Evolutionary conservation across 2,888 invertebrate species (phyloP).

Genomic region (Nephrotoma flavescens): DNA sequence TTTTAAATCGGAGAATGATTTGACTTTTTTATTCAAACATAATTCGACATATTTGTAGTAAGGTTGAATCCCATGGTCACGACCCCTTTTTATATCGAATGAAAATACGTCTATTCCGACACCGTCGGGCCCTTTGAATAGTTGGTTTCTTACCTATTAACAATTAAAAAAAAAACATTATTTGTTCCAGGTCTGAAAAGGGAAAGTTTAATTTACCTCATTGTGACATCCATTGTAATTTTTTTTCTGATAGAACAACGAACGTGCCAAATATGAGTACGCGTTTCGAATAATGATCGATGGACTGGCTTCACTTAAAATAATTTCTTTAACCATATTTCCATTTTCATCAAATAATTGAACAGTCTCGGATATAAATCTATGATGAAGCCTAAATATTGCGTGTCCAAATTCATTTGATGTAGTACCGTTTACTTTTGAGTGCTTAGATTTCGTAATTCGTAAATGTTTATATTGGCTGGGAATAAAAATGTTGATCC

Average conservation of each 20-base stretch:
- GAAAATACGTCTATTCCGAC: not conserved
- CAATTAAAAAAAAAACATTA: not conserved
- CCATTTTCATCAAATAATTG: not conserved
- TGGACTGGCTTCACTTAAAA: not conserved
- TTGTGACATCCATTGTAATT: not conserved
- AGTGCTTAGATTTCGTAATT: not conserved
- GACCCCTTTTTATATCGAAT: not conserved
- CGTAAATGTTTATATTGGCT: not conserved
- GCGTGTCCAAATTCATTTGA: not conserved
- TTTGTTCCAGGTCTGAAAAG: not conserved
- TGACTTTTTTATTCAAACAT: not conserved
- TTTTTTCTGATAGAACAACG: not conserved
- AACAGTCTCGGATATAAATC: not conserved
- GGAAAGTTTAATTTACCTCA: not conserved
- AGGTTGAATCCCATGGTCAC: not conserved
- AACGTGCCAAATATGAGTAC: not conserved
- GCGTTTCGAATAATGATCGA: not conserved
- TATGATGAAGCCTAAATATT: not conserved
- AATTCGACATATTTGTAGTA: not conserved
- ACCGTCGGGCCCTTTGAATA: not conserved
- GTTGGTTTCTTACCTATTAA: not conserved
- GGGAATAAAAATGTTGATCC: not conserved
- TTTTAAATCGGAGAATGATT: not conserved
- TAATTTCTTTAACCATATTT: not conserved
- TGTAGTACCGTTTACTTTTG: not conserved